Conservation (phyloP, 2,113 vertebrate species). For the Megalops atlanticus region DNA sequence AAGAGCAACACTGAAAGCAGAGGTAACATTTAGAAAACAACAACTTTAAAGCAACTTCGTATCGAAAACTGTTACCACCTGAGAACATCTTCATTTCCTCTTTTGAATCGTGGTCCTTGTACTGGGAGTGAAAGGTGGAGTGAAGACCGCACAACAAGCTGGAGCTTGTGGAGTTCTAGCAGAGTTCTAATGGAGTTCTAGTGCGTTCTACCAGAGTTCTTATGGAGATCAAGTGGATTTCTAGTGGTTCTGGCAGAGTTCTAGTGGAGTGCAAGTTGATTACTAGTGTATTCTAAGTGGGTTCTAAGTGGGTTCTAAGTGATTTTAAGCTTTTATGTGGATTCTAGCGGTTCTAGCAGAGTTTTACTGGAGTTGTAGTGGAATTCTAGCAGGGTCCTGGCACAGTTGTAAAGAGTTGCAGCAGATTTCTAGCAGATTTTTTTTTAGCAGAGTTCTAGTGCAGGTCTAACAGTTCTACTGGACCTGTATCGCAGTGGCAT, state of each 20-base stretch:
- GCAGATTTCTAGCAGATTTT: too few relatives aligned
- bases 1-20: slow-evolving; percentile 64
- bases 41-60: slow-evolving; percentile 71
- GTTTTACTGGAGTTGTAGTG: too few relatives aligned
- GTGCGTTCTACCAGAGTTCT: not conserved
- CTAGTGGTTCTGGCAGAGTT: not conserved
- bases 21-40: slow-evolving; percentile 71
- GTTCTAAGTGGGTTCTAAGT: too few relatives aligned
- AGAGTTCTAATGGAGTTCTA: not conserved
- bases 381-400: too few relatives aligned
- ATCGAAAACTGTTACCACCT: slow-evolving; percentile 84
- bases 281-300: too few relatives aligned
- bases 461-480: too few relatives aligned
- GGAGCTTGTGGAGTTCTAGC: slow-evolving; percentile 25
- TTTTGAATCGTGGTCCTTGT: slow-evolving; percentile 51
- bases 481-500: slow-evolving; percentile 25
- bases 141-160: slow-evolving; percentile 20
- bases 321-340: too few relatives aligned
- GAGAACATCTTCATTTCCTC: slow-evolving; percentile 79
- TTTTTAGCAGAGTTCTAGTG: too few relatives aligned
- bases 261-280: too few relatives aligned
- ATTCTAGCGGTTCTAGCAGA: too few relatives aligned
- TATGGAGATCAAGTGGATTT: not conserved
- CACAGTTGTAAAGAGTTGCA: too few relatives aligned
- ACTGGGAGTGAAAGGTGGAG: not conserved